A percentile compares a stretch with the other conserved stretches of the same genome.
Conservation (phyloP, 2,797 vertebrate species). For the Todus mexicanus region DNA sequence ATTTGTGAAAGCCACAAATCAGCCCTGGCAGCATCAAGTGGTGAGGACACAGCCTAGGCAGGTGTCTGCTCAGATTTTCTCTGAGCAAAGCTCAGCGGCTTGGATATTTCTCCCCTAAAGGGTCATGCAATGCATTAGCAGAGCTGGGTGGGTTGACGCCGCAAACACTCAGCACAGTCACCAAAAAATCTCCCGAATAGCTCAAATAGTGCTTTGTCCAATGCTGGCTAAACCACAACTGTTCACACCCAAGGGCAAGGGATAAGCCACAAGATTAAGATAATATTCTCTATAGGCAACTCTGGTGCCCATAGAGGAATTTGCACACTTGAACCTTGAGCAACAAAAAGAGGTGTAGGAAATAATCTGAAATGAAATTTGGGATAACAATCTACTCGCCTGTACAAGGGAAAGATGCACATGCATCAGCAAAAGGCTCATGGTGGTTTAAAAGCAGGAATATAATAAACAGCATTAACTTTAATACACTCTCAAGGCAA, state of each 20-base stretch:
- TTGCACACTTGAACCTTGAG: neutral
- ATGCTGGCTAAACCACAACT: neutral
- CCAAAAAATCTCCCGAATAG: neutral
- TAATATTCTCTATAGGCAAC: fast-evolving
- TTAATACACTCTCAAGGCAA: neutral
- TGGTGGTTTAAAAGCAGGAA: neutral
- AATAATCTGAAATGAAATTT: neutral
- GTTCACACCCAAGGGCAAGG: neutral
- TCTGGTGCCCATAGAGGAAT: neutral
- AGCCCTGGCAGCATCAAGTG: neutral
- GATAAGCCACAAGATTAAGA: neutral
- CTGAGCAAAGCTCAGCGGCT: neutral
- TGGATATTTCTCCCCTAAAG: neutral
- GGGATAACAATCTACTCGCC: neutral
- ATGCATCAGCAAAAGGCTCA: neutral
- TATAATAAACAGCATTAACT: neutral
- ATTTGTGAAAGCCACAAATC: neutral
- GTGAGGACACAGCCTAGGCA: neutral
- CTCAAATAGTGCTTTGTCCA: neutral
- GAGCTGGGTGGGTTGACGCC: neutral
- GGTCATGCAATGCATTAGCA: fast-evolving
- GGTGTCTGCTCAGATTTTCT: neutral
- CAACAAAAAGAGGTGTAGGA: neutral
- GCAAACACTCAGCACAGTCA: neutral
- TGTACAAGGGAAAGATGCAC: neutral